These are phyloP conservation scores for Gambusia holbrooki DNA, from an alignment of 2,113 vertebrate genomes.

Conservation along the genomic window DNA sequence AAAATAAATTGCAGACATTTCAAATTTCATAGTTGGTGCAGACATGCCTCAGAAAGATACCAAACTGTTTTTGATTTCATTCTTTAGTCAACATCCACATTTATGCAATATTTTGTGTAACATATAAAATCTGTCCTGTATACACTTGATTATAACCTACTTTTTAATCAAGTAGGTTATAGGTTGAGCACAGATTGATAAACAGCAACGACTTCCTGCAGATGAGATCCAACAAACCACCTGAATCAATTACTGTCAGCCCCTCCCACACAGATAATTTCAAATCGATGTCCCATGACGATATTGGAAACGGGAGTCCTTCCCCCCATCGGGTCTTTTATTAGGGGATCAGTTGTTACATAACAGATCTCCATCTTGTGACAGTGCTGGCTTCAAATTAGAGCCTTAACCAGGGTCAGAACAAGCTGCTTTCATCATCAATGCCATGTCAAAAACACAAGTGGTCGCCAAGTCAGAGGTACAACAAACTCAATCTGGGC, in stretches of 20 bases:
- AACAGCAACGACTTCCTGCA: not conserved
- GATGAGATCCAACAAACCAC: not conserved
- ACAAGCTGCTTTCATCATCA: slow-evolving; percentile 38
- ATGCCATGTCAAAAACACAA: slow-evolving; percentile 28
- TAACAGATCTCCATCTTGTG: slow-evolving; percentile 58
- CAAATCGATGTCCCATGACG: slow-evolving; percentile 39
- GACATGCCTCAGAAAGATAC: no score
- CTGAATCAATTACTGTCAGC: slow-evolving; percentile 18
- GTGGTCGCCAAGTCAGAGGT: slow-evolving; percentile 29
- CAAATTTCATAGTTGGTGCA: no score
- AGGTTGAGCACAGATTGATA: no score
- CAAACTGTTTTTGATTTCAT: no score
- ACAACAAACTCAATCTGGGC: slow-evolving; percentile 51
- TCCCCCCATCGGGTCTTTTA: not conserved
- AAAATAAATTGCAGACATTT: no score
- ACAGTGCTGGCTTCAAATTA: slow-evolving; percentile 59
- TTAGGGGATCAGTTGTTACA: slow-evolving; percentile 29
- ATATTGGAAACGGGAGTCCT: slow-evolving; percentile 7
- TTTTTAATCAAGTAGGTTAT: no score
- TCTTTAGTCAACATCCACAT: not conserved
- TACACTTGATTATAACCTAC: no score
- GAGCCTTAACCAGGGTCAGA: slow-evolving; percentile 36
- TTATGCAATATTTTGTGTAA: not conserved
- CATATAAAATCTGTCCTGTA: not conserved
- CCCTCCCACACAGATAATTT: slow-evolving; percentile 29